Evolutionary conservation across 92 coral and sea anemone genomes (phyloP).

Genomic region (Meandrina meandrites): DNA sequence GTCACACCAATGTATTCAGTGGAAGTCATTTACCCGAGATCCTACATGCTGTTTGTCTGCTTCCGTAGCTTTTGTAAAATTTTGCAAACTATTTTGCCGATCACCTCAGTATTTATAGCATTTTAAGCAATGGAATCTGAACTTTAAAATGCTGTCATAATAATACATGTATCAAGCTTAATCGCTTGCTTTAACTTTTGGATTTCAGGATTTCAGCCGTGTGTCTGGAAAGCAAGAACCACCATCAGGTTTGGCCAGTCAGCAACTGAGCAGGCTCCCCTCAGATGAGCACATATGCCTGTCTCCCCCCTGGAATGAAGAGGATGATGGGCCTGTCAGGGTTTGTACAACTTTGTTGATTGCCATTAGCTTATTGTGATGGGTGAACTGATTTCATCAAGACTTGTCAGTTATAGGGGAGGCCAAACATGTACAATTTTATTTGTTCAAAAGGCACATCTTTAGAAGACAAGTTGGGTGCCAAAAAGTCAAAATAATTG

Average conservation of each 20-base stretch:
- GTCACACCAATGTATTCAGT: too few relatives aligned
- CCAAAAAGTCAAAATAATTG: too few relatives aligned
- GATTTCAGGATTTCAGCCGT: conserved; percentile 82
- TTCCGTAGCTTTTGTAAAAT: too few relatives aligned
- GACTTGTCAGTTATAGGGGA: too few relatives aligned
- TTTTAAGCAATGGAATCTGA: not conserved
- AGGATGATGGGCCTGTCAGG: conserved; percentile 86
- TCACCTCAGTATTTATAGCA: not conserved
- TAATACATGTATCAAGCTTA: not conserved
- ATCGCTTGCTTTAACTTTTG: not conserved
- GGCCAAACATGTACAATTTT: too few relatives aligned
- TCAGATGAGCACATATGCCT: conserved; percentile 94
- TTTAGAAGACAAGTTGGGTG: too few relatives aligned
- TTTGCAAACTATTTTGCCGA: too few relatives aligned
- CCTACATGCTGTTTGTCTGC: too few relatives aligned
- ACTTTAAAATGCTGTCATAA: too few relatives aligned
- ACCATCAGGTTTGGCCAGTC: conserved; percentile 84
- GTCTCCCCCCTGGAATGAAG: conserved; percentile 96
- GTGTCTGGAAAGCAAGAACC: conserved; percentile 81
- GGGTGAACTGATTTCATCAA: too few relatives aligned
- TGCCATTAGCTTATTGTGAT: not conserved
- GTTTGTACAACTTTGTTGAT: conserved; percentile 43
- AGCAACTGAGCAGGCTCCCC: conserved; percentile 91
- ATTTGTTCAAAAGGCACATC: too few relatives aligned
- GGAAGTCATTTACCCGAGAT: too few relatives aligned